Base-by-base conservation (phyloP, 2,113 vertebrate species). In the Aegypius monachus region DNA sequence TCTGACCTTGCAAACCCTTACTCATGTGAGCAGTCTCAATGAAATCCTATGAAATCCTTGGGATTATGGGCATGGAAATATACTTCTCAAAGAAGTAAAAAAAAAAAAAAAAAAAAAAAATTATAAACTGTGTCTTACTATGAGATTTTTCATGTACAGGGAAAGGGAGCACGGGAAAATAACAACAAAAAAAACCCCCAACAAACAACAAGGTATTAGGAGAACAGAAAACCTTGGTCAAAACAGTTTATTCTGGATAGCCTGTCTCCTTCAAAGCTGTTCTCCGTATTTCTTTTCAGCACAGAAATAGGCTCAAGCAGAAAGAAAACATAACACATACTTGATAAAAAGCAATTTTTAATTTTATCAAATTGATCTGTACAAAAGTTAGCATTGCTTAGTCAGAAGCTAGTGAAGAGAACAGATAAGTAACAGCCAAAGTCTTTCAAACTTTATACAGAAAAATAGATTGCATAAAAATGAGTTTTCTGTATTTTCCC, bases 361-460 rank as follows among this genome's bases (percentile, higher is more conserved):
- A 98, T 98, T 97, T 97, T 98, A 98, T 98, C 98, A 98, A 99
- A 98, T 98, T 50, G 92, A 98, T 98, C 98, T 99, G 98, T 98
- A 98, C 98, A 98, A 99, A 98, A 98, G 99, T 99, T 99, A 99
- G 99, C 98, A 96, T 98, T 98, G 98, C 98, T 98, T 98, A 98
- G 98, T 98, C 98, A 98, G 98, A 99, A 98, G 98, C 97, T 95
- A 98, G 98, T 97, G 97, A 99, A 98, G 91, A 97, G 98, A 98
- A 98, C 98, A 98, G 97, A 97, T 98, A 97, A 97, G 97, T 97
- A 98, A 98, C 95, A 97, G 96, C 85, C 72, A 86, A 97, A 94
- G 95, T 97, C 93, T 95, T 91, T 96, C 95, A 90, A 98, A 97
- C 96, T 97, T 92, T 90, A 97, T 94, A 97, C 96, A 81, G 90